Evolutionary conservation across 2,888 invertebrate genomes (phyloP), one percentile per base, ranked within the genome.

Genomic region (Drosophila acutilabella): DNA sequence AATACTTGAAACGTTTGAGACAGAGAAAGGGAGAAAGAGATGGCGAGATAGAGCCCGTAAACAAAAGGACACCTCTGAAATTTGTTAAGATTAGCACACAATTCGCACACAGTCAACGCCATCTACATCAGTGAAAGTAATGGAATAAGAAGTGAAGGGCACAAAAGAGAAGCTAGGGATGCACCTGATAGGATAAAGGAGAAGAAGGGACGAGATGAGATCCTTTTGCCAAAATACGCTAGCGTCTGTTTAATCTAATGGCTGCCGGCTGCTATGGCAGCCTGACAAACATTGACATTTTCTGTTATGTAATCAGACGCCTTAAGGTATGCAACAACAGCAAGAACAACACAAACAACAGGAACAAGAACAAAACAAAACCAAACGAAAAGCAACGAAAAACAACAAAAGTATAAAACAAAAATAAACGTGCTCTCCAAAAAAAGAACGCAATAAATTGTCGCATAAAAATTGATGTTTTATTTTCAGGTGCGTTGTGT

Each of bases 401-500:
- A 8, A 30, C 7, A 30, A 30, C 30, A 30, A 30, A 30, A 30
- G 30, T 8, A 30, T 30, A 30, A 30, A 30, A 30, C 30, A 64
- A 41, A 51, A 18, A 68, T 66, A 66, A 71, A 68, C 64, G 50
- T 64, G 65, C 56, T 23, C 33, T 30, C 30, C 47, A 44, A 53
- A 57, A 44, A 64, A 51, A 26, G 51, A 78, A 71, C 81, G 83
- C 89, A 89, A 89, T 85, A 89, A 85, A 89, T 85, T 85, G 89
- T 84, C 89, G 75, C 88, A 89, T 89, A 84, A 85, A 85, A 85
- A 89, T 87, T 87, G 81, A 85, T 89, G 87, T 87, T 84, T 86
- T 83, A 88, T 83, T 88, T 80, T 72, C 73, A 70, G 81, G 71
- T 68, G 64, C 64, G 68, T 51, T 67, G 41, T 18, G 50, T 50